phyloP scores from a whole-genome alignment of 1,140 invertebrate species.

The Sarcophaga bullata region DNA sequence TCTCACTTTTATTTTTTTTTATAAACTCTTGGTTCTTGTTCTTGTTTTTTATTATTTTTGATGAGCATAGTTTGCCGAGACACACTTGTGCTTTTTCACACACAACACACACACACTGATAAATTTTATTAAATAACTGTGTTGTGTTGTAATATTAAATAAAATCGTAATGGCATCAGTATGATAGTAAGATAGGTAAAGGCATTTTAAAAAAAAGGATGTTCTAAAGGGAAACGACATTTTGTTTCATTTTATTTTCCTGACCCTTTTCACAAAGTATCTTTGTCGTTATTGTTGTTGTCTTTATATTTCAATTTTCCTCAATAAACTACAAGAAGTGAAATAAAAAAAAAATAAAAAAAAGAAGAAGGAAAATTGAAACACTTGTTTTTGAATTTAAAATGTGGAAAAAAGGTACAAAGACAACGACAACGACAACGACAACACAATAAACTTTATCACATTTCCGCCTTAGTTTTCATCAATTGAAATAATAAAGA shows the following conservation, averaged over 20 bases:
- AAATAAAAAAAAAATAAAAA: not conserved
- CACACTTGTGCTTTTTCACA: not conserved
- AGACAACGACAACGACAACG: no score
- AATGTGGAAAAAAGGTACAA: not conserved
- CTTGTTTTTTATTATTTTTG: constrained; percentile 5
- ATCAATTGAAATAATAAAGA: no score
- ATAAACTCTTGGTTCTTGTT: not conserved
- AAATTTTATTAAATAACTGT: not conserved
- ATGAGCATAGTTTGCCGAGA: constrained; percentile 7
- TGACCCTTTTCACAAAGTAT: not conserved
- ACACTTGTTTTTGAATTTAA: not conserved
- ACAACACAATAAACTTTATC: not conserved
- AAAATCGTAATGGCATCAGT: not conserved
- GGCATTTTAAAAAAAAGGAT: not conserved
- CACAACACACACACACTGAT: not conserved
- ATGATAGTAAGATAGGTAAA: not conserved
- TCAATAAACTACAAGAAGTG: not conserved
- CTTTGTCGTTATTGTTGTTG: not conserved
- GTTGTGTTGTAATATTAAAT: not conserved
- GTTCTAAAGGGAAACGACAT: not conserved
- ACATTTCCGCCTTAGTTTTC: no score
- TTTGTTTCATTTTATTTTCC: not conserved
- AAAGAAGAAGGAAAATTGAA: not conserved
- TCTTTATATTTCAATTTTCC: constrained; percentile 2
- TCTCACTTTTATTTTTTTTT: no score